A percentile compares a stretch with the other conserved stretches of the same genome.
Evolutionary conservation across 2,888 invertebrate genomes (phyloP).

Genomic region (Torymus tubicola): DNA sequence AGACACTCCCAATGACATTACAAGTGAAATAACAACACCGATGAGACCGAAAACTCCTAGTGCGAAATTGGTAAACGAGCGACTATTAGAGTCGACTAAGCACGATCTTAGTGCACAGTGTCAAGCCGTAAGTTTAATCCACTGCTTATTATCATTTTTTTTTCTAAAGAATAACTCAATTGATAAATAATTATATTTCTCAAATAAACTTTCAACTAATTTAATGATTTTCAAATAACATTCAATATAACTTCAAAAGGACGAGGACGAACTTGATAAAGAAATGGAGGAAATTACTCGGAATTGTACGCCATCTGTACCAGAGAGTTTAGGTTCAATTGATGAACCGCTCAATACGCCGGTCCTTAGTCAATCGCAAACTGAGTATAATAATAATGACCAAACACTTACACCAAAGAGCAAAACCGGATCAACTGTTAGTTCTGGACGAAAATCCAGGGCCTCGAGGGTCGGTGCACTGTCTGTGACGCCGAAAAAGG

Average conservation of each 20-base stretch:
- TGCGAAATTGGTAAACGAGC: neutral
- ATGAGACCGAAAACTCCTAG: neutral
- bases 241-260: neutral
- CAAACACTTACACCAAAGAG: neutral
- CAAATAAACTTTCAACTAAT: no score
- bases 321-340: neutral
- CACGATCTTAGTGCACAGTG: neutral
- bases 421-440: no score
- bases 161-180: neutral
- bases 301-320: neutral
- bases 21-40: no score
- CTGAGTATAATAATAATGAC: neutral
- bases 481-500: neutral
- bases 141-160: neutral
- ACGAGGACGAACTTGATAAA: constrained; percentile 9
- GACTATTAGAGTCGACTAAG: neutral
- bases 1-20: neutral
- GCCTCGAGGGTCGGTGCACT: neutral
- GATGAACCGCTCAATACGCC: neutral
- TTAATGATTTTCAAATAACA: neutral
- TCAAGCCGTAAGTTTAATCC: constrained; percentile 21
- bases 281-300: constrained; percentile 8
- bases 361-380: neutral
- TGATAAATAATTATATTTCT: no score
- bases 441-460: neutral